Base-by-base conservation (phyloP, 2,888 invertebrate species). In the Mamestra brassicae region DNA sequence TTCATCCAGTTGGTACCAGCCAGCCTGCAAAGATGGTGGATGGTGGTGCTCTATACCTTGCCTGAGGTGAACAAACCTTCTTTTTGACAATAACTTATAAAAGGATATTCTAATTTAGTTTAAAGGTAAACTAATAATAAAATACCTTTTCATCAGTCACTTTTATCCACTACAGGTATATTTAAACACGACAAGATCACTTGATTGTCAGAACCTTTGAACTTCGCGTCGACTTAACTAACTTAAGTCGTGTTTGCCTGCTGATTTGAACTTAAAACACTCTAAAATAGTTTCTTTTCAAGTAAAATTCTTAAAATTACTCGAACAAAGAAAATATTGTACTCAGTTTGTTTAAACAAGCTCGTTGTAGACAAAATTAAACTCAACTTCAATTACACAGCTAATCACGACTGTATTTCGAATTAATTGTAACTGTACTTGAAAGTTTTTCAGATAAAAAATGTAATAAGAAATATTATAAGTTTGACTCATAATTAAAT, bases 401-500 rank as follows among this genome's bases (percentile, higher is more conserved):
- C 79, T 81, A 83, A 85, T 84, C 73, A 78, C 54, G 65, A 69
- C 60, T 79, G n/a, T 55, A 67, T 81, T 85, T 73, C 8, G 8
- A 68, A 74, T 65, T 81, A 75, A 80, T 75, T 74, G 13, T 62
- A 50, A 63, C 58, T 57, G 76, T 76, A 78, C 50, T 62, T 73
- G 58, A 77, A 77, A 76, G 69, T 62, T 78, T 81, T 78, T 81
- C 66, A 78, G 58, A 78, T 71, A 83, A 86, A 87, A 86, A 87
- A 78, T 84, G 67, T 78, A 83, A 83, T 86, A 85, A 80, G 79
- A 80, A 85, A 85, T 74, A 79, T 83, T 65, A 83, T 83, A 84
- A 87, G 77, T 88, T 83, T 57, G 71, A 73, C 71, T 88, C 84
- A 86, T 90, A 89, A 90, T 91, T 90, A 90, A 89, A 90, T 90